Base-by-base conservation (phyloP, 1,140 invertebrate genomes). In the Conus betulinus region DNA sequence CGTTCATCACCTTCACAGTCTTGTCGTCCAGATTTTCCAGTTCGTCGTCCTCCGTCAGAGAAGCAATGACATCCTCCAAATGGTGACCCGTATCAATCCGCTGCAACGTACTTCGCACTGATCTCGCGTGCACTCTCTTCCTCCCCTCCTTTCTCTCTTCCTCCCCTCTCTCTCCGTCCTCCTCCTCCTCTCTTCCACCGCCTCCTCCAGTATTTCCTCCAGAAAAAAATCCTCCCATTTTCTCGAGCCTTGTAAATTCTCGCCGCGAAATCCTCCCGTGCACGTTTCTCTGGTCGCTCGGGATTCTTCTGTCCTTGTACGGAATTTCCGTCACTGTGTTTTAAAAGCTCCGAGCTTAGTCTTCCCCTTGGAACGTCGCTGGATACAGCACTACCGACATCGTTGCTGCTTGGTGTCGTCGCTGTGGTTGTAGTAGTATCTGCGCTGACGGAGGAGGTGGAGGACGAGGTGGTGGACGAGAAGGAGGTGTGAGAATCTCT, bases 61-160 rank as follows among this genome's bases (percentile, higher is more conserved):
- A n/a, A 0, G 85, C 85, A 6, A 87, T 87, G 71, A 87, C 85
- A 74, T 87, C 85, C 55, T 87, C 74, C 52, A 87, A 60, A 74
- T 87, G 71, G 25, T 78, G 85, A 15, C 85, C 85, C 20, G 85
- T 87, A 3, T 87, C 85, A 8, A 57, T 39, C 4, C 71, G 71
- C 20, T 78, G 52, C 13, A 79, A 52, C 17, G 84, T 76, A 51
- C 84, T 85, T 11, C 84, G 39, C 67, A 74, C 25, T 8, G 74
- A 25, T 52, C 13, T 13, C 25, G n/a, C 20, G 74, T 39, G 23
- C 15, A 55, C 13, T 20, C 23, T 20, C 17, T n/a, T 13, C 17
- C 63, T 27, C 74, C 74, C 84, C 53, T 55, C 25, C n/a, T 57
- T 51, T 71, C 51, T 15, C 63, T 86, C 7, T 27, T 25, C 11